Evolutionary conservation across 1,140 invertebrate genomes (phyloP).

Genomic region (Patella vulgata): DNA sequence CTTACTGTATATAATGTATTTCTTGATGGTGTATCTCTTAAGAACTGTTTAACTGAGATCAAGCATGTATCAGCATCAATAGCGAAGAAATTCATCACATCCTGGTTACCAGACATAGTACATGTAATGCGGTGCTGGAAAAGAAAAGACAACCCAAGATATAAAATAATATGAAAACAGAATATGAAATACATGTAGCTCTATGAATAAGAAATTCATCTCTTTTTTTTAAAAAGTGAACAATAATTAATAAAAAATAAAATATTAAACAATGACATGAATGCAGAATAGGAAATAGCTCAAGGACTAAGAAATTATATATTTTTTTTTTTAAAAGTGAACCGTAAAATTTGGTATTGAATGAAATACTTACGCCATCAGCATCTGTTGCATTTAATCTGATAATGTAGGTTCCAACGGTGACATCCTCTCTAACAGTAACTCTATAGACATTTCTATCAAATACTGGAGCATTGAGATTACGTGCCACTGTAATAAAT

Average conservation of each 20-base stretch:
- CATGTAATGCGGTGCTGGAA: slow-evolving; percentile 36
- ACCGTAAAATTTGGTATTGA: too few species aligned
- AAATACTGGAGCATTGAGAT: slow-evolving; percentile 45
- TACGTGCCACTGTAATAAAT: slow-evolving; percentile 39
- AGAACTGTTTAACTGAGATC: slow-evolving; percentile 30
- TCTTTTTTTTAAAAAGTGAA: too few species aligned
- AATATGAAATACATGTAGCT: background rate
- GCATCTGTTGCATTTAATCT: slow-evolving; percentile 46
- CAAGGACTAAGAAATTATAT: too few species aligned
- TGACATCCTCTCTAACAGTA: slow-evolving; percentile 22
- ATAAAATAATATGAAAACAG: background rate
- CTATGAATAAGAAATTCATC: too few species aligned
- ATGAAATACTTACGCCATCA: slow-evolving; percentile 44
- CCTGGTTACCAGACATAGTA: slow-evolving; percentile 18
- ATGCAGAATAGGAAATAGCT: too few species aligned
- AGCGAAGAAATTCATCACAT: slow-evolving; percentile 28
- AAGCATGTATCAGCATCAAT: slow-evolving; percentile 39
- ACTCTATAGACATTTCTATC: slow-evolving; percentile 32
- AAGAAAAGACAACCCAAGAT: slow-evolving; percentile 10
- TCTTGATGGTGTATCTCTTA: slow-evolving; percentile 24
- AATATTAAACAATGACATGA: too few species aligned
- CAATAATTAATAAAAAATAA: too few species aligned
- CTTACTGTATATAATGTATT: slow-evolving; percentile 38
- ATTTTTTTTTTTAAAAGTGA: too few species aligned
- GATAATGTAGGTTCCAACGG: slow-evolving; percentile 27